phyloP scores from a whole-genome alignment of 1,140 invertebrate species.

The Triops longicaudatus region DNA sequence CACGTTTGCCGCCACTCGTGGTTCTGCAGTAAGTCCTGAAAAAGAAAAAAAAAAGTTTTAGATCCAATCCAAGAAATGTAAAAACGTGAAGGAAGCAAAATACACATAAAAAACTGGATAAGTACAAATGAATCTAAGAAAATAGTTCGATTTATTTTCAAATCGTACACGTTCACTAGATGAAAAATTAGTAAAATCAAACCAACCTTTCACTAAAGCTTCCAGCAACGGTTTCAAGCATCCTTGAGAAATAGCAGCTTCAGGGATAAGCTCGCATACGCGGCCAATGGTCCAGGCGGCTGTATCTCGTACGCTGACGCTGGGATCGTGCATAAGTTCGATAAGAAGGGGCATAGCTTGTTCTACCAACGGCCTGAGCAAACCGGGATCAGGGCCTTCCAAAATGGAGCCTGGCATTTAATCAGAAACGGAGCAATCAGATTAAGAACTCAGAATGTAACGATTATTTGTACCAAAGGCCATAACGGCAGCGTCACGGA shows the following conservation, averaged over 20 bases:
- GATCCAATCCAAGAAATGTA: neutral
- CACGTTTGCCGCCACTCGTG: slow-evolving; percentile 95
- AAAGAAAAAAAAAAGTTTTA: neutral
- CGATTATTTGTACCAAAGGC: slow-evolving; percentile 64
- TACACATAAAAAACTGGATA: no score
- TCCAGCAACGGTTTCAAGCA: slow-evolving; percentile 60
- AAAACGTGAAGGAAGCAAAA: no score
- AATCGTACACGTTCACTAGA: no score
- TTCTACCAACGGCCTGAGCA: slow-evolving; percentile 86
- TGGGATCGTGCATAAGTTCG: slow-evolving; percentile 81
- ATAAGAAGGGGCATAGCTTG: slow-evolving; percentile 94
- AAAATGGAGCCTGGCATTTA: slow-evolving; percentile 65
- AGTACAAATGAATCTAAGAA: slow-evolving; percentile 34
- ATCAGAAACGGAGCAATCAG: slow-evolving; percentile 26
- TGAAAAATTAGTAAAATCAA: no score
- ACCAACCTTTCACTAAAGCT: slow-evolving; percentile 70
- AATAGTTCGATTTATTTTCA: no score
- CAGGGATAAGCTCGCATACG: slow-evolving; percentile 94
- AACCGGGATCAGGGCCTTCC: slow-evolving; percentile 78
- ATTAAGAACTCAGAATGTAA: slow-evolving; percentile 16
- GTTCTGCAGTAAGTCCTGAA: slow-evolving; percentile 55
- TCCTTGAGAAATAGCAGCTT: slow-evolving; percentile 66
- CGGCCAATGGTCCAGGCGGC: slow-evolving; percentile 96
- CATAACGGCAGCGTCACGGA: slow-evolving; percentile 95
- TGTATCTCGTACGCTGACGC: slow-evolving; percentile 91